Evolutionary conservation across 2,113 vertebrate species (phyloP).

Genomic region (Melanocharis versteri): DNA sequence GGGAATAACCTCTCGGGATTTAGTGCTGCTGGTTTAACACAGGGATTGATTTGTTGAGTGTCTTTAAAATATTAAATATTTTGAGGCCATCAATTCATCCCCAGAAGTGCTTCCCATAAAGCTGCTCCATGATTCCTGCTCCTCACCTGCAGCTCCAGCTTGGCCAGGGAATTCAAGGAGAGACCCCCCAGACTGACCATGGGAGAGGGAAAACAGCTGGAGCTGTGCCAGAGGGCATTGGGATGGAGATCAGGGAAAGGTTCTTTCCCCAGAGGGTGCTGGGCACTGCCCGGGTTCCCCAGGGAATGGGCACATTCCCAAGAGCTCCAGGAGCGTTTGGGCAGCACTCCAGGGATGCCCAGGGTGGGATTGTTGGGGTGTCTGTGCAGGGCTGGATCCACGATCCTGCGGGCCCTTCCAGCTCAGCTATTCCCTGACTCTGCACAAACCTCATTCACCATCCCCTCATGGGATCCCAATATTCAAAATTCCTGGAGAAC

Average conservation of each 20-base stretch:
- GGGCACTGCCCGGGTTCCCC: not conserved
- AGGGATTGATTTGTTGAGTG: fast-evolving
- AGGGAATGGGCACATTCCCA: not conserved
- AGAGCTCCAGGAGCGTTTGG: not conserved
- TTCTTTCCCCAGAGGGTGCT: not conserved
- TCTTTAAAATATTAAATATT: fast-evolving
- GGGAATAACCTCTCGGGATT: not conserved
- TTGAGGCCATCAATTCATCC: fast-evolving
- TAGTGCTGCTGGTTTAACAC: fast-evolving
- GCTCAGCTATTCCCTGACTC: not conserved
- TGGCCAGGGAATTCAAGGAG: fast-evolving
- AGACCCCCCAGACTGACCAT: fast-evolving
- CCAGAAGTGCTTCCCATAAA: not conserved
- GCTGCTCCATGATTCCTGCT: not conserved
- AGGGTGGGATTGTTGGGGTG: not conserved
- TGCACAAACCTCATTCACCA: fast-evolving
- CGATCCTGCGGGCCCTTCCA: not conserved
- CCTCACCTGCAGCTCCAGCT: not conserved
- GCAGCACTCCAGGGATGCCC: not conserved
- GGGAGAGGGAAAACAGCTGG: not conserved
- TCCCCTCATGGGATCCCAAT: fast-evolving
- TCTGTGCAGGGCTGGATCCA: not conserved
- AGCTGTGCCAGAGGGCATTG: not conserved
- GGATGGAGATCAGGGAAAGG: not conserved
- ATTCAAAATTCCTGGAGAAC: fast-evolving